Conservation (phyloP, 2,888 invertebrate species). For the Ypsolopha sequella region DNA sequence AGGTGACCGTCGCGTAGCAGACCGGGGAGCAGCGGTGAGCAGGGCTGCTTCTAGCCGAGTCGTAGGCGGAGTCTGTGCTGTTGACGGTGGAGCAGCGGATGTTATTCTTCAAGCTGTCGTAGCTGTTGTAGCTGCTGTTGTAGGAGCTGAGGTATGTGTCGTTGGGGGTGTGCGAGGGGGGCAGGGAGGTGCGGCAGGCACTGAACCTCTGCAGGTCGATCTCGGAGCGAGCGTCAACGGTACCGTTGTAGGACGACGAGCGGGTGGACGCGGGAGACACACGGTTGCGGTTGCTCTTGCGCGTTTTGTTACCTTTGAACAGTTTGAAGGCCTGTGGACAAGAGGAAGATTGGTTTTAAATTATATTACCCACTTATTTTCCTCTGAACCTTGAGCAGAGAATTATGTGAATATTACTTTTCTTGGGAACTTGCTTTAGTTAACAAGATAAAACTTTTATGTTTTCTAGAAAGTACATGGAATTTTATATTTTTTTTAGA, state of each 20-base stretch:
- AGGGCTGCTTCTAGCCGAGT: slow-evolving; percentile 51
- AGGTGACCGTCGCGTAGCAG: slow-evolving; percentile 56
- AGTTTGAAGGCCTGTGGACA: slow-evolving; percentile 58
- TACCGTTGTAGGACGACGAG: slow-evolving; percentile 52
- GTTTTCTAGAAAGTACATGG: too few species aligned
- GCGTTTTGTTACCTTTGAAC: slow-evolving; percentile 47
- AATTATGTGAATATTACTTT: too few species aligned
- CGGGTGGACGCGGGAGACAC: slow-evolving; percentile 48
- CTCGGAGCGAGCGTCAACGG: slow-evolving; percentile 53
- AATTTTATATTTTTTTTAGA: too few species aligned
- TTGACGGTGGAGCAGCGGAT: background rate
- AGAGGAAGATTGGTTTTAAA: background rate
- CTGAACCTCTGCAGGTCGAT: slow-evolving; percentile 54
- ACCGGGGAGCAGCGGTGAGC: slow-evolving; percentile 29
- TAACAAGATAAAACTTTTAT: too few species aligned
- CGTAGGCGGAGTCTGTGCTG: slow-evolving; percentile 51
- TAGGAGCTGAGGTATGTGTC: slow-evolving; percentile 38
- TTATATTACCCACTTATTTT: too few species aligned
- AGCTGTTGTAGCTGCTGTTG: slow-evolving; percentile 47
- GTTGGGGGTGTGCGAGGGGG: slow-evolving; percentile 25
- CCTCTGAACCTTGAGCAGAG: too few species aligned
- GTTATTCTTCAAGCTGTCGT: slow-evolving; percentile 34
- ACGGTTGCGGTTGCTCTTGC: slow-evolving; percentile 43
- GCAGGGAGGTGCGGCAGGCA: slow-evolving; percentile 45
- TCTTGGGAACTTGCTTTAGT: too few species aligned